phyloP scores from a whole-genome alignment of 2,888 invertebrate species.

The Liodrosophila aerea region DNA sequence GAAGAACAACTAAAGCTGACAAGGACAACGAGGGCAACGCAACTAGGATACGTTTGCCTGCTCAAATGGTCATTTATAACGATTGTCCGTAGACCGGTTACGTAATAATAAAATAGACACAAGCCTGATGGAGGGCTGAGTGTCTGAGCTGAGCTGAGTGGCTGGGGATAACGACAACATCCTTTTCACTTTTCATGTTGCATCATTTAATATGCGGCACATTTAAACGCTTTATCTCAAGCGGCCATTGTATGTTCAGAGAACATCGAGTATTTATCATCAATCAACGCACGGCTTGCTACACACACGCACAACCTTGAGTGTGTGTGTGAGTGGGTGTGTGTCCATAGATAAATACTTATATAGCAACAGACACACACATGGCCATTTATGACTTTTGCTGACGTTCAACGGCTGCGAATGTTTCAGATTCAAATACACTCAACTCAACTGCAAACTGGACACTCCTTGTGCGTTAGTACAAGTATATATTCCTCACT shows the following conservation, averaged over 20 bases:
- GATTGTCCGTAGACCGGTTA: slow-evolving; percentile 50
- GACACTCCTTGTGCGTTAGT: slow-evolving; percentile 14
- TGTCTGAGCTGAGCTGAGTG: neutral
- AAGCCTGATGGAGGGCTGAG: slow-evolving; percentile 16
- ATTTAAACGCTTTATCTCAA: slow-evolving; percentile 77
- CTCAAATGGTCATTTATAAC: slow-evolving; percentile 75
- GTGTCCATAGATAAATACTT: neutral
- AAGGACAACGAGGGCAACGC: slow-evolving; percentile 25
- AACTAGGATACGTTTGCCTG: slow-evolving; percentile 26
- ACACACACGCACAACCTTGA: slow-evolving; percentile 31
- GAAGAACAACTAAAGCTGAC: slow-evolving; percentile 34
- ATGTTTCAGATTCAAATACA: slow-evolving; percentile 35
- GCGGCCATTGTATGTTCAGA: slow-evolving; percentile 48
- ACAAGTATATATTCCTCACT: neutral
- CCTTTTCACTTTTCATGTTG: slow-evolving; percentile 69
- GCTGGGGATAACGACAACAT: slow-evolving; percentile 29
- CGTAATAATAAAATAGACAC: slow-evolving; percentile 66
- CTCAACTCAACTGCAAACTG: slow-evolving; percentile 23
- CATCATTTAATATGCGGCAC: slow-evolving; percentile 77
- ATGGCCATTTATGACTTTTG: slow-evolving; percentile 70
- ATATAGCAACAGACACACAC: slow-evolving; percentile 12
- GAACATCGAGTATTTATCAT: slow-evolving; percentile 70
- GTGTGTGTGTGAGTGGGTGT: neutral
- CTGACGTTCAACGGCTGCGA: slow-evolving; percentile 49
- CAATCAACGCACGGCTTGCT: slow-evolving; percentile 68